Conservation (phyloP, 2,113 vertebrate species). For the Eretmochelys imbricata region DNA sequence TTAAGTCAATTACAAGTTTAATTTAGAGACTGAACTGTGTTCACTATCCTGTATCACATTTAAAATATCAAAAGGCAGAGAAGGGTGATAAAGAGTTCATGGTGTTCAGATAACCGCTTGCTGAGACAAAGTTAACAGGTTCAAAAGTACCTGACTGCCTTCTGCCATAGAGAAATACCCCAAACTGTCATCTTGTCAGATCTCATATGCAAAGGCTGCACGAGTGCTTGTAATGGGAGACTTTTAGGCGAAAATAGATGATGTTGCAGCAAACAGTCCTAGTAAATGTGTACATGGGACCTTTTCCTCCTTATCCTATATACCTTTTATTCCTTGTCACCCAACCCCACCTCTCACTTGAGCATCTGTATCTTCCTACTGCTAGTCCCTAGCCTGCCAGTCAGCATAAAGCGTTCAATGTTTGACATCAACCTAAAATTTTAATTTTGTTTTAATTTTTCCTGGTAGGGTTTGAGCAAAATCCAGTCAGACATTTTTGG, state of each 20-base stretch:
- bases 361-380: not conserved
- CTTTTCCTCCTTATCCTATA: not conserved
- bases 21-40: not conserved
- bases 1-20: not conserved
- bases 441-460: no score
- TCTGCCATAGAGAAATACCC: not conserved
- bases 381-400: not conserved
- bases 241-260: not conserved
- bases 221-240: not conserved
- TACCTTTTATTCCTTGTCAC: not conserved
- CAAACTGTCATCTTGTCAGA: not conserved
- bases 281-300: not conserved
- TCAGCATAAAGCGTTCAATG: not conserved
- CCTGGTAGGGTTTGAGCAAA: not conserved
- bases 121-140: not conserved
- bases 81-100: not conserved
- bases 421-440: no score
- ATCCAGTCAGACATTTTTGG: not conserved
- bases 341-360: not conserved
- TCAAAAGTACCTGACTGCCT: not conserved
- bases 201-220: not conserved
- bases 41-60: not conserved
- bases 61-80: not conserved
- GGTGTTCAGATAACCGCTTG: not conserved
- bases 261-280: not conserved